Conservation (phyloP, 2,113 vertebrate genomes). For the Acinonyx jubatus region DNA sequence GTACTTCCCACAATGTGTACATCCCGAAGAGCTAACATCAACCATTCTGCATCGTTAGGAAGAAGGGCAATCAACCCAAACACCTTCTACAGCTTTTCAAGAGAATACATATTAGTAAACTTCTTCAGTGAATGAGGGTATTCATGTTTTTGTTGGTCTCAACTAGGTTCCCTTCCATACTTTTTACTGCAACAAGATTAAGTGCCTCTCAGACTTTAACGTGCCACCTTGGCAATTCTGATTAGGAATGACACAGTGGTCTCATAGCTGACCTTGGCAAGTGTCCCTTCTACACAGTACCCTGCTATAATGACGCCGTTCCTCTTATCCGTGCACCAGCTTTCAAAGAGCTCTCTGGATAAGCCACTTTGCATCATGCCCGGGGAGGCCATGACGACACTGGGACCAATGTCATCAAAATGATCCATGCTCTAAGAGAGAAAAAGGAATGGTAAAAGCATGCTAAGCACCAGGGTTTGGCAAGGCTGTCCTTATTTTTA, state of each 20-base stretch:
- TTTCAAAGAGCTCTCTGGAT: slow-evolving; percentile 97
- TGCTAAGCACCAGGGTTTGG: neutral
- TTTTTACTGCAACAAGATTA: neutral
- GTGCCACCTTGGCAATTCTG: neutral
- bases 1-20: neutral
- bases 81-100: neutral
- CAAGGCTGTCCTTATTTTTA: neutral
- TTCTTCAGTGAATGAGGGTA: neutral
- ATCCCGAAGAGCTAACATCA: neutral
- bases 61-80: neutral
- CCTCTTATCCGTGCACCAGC: slow-evolving; percentile 99
- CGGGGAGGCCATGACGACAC: slow-evolving; percentile 98
- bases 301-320: slow-evolving; percentile 99
- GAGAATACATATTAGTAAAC: neutral
- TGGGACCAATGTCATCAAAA: slow-evolving; percentile 99
- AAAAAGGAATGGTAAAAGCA: neutral
- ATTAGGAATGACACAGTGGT: neutral
- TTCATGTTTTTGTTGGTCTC: neutral
- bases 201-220: neutral
- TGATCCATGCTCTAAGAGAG: slow-evolving; percentile 96
- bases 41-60: neutral
- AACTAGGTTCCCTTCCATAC: neutral
- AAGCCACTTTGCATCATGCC: slow-evolving; percentile 99
- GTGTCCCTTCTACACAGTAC: slow-evolving; percentile 98
- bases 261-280: slow-evolving; percentile 92